Evolutionary conservation across 2,797 vertebrate genomes (phyloP).

Genomic region (Hyperoplus lanceolatus): DNA sequence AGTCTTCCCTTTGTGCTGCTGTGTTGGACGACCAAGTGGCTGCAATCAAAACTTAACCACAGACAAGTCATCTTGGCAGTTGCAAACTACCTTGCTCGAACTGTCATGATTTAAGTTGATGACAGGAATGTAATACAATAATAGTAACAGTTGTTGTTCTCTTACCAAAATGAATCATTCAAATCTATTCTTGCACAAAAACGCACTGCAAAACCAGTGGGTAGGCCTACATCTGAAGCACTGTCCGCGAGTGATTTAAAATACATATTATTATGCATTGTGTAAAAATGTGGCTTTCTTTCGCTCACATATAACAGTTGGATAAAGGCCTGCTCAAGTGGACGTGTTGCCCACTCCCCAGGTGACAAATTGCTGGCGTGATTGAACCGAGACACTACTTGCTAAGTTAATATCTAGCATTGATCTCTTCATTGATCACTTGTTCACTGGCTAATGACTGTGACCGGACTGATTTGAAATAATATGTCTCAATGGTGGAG

Average conservation of each 20-base stretch:
- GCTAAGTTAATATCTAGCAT: constrained; percentile 73
- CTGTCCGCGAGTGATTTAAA: not conserved
- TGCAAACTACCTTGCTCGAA: constrained; percentile 4
- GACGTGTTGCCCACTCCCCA: constrained; percentile 27
- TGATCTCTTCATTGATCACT: constrained; percentile 74
- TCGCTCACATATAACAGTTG: not conserved
- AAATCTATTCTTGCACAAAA: not conserved
- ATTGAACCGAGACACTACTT: constrained; percentile 68
- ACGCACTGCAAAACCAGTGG: not conserved
- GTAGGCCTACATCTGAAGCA: not conserved
- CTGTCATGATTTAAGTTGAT: not conserved
- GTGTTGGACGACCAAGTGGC: not conserved
- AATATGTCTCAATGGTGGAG: constrained; percentile 65
- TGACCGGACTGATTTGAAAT: constrained; percentile 73
- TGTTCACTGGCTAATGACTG: constrained; percentile 65
- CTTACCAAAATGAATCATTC: not conserved
- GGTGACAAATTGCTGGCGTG: constrained; percentile 59
- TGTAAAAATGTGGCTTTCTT: not conserved
- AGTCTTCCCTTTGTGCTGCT: not conserved
- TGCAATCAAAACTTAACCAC: constrained; percentile 13
- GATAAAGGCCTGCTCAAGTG: not conserved
- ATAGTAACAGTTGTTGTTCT: not conserved
- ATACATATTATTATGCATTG: not conserved
- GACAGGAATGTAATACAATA: constrained; percentile 11
- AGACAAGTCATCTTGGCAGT: not conserved